A percentile compares a stretch with the other conserved stretches of the same genome.
These are phyloP conservation scores for Ranitomeya imitator DNA, from an alignment of 2,113 vertebrate genomes.

Conservation along the genomic window DNA sequence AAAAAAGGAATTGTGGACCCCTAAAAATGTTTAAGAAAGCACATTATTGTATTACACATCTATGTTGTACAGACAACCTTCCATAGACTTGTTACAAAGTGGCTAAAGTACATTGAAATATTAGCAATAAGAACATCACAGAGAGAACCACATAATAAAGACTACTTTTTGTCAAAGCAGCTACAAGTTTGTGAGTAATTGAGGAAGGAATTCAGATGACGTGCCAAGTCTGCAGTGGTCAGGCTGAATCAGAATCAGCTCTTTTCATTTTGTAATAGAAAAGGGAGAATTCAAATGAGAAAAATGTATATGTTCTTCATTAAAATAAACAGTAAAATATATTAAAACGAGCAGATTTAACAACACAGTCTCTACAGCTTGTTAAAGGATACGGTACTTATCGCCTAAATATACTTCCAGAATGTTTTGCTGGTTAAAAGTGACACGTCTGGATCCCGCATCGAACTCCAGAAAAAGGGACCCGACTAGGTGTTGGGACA, in stretches of 20 bases:
- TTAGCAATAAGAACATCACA: background rate
- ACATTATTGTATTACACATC: no score
- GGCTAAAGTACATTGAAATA: background rate
- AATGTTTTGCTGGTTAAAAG: no score
- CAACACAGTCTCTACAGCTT: no score
- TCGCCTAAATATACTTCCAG: no score
- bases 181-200: conserved; percentile 25
- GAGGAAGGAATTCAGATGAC: conserved; percentile 25
- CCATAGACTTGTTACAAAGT: background rate
- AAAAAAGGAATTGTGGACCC: no score
- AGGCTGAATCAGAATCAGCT: background rate
- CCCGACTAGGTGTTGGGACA: no score
- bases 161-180: background rate
- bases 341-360: background rate
- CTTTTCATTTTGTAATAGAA: conserved; percentile 5
- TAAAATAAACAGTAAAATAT: background rate
- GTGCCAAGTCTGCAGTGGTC: conserved; percentile 23
- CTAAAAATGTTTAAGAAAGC: no score
- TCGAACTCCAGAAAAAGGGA: no score
- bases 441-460: no score
- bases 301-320: background rate
- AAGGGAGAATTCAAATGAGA: background rate
- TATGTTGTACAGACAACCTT: no score
- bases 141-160: background rate
- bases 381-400: no score